A percentile compares a stretch with the other conserved stretches of the same genome.
Conservation (phyloP, 2,888 invertebrate genomes). For the Dromius quadrimaculatus region DNA sequence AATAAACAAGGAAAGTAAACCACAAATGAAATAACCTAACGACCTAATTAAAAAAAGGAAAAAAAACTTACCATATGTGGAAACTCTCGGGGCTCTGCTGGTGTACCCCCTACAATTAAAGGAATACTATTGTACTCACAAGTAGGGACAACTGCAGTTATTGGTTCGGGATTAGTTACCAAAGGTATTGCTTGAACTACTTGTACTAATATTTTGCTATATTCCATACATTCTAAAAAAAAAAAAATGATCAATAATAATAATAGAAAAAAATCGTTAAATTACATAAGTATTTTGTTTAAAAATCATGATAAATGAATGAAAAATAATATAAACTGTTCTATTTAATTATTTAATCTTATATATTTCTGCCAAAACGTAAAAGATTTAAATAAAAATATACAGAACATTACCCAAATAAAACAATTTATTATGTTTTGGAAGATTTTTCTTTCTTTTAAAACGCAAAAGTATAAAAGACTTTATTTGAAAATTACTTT, state of each 20-base stretch:
- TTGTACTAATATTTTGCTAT: conserved; percentile 67
- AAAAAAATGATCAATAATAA: conserved; percentile 34
- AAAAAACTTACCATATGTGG: conserved; percentile 72
- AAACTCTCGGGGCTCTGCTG: conserved; percentile 70
- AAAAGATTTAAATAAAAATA: too few species aligned
- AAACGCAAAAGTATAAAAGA: too few species aligned
- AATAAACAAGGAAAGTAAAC: not conserved
- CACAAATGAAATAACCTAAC: too few species aligned
- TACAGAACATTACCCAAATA: too few species aligned
- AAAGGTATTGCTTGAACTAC: conserved; percentile 70
- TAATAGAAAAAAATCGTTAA: conserved; percentile 1
- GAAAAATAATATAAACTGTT: not conserved
- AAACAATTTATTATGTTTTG: too few species aligned
- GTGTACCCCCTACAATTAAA: conserved; percentile 72
- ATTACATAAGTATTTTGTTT: not conserved
- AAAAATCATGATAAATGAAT: not conserved
- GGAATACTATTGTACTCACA: conserved; percentile 69
- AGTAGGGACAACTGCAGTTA: conserved; percentile 67
- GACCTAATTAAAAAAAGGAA: not conserved
- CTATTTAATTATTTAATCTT: too few species aligned
- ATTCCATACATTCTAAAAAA: conserved; percentile 72
- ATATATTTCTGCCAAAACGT: too few species aligned
- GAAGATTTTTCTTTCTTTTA: too few species aligned
- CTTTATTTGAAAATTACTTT: too few species aligned
- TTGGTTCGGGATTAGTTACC: conserved; percentile 67